A percentile compares a stretch with the other conserved stretches of the same genome.
Evolutionary conservation across 2,113 vertebrate species (phyloP).

Genomic region (Dasypus novemcinctus): DNA sequence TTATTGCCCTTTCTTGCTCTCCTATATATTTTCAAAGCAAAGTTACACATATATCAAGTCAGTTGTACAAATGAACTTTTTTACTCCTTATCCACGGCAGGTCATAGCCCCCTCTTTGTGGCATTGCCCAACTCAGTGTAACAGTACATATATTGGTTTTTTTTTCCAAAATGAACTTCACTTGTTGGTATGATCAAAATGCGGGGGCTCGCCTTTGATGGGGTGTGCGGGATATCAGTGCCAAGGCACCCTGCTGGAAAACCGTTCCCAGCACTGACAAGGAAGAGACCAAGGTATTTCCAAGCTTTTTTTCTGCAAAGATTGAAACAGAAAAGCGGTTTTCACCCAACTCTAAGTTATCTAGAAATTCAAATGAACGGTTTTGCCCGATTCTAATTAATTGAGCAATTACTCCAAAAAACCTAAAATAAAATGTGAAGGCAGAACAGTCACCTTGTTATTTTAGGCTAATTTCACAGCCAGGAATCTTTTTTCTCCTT

Average conservation of each 20-base stretch:
- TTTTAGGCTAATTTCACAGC: background rate
- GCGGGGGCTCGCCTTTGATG: background rate
- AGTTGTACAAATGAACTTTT: background rate
- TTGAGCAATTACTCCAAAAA: background rate
- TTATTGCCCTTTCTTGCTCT: background rate
- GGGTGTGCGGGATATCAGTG: fast-evolving
- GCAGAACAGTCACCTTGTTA: background rate
- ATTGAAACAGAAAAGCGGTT: background rate
- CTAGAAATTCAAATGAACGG: background rate
- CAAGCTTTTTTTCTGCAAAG: background rate
- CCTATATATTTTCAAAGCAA: background rate
- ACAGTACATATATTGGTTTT: no score
- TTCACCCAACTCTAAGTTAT: background rate
- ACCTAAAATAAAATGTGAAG: background rate
- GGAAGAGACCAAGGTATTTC: background rate
- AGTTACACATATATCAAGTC: background rate
- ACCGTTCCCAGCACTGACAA: background rate
- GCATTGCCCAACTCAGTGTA: background rate
- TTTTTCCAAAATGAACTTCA: background rate
- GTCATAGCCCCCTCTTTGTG: background rate
- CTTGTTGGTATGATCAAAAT: no score
- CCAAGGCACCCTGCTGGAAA: background rate
- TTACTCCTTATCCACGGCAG: background rate
- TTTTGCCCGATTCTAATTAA: background rate
- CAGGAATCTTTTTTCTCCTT: background rate